These are phyloP conservation scores for Cololabis saira DNA, from an alignment of 2,113 vertebrate species.

Conservation along the genomic window DNA sequence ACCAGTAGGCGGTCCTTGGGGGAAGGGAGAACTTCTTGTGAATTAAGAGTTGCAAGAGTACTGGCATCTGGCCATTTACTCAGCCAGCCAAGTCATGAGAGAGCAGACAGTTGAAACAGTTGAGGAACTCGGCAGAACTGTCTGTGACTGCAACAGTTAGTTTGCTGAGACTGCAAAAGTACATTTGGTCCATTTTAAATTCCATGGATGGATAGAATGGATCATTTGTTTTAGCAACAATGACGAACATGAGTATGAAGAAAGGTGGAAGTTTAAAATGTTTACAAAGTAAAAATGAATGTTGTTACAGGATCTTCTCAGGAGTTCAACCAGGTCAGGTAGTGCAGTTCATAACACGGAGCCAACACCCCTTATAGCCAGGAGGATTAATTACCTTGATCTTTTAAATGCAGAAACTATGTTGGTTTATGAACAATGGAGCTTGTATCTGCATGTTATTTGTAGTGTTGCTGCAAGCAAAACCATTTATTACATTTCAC, in stretches of 20 bases:
- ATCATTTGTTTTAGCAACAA: neutral
- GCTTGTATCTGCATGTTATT: neutral
- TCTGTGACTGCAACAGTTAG: conserved; percentile 13
- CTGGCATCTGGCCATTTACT: conserved; percentile 32
- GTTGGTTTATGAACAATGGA: conserved; percentile 5
- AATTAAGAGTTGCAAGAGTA: conserved; percentile 9
- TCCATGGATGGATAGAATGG: neutral
- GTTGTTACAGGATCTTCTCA: neutral
- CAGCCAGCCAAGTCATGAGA: conserved; percentile 9
- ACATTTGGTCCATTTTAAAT: neutral
- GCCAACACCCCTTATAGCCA: neutral
- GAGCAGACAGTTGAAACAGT: conserved; percentile 25
- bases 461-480: too few relatives aligned
- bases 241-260: neutral
- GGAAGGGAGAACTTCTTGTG: conserved; percentile 22
- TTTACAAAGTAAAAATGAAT: conserved; percentile 11
- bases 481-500: too few relatives aligned
- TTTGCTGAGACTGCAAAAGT: neutral
- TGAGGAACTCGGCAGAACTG: conserved; percentile 24
- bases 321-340: conserved; percentile 14
- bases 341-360: neutral
- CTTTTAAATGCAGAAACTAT: neutral
- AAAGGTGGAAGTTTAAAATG: neutral
- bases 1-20: conserved; percentile 19
- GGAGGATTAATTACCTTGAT: neutral